Evolutionary conservation across 2,113 vertebrate genomes (phyloP), one percentile per base, ranked within the genome.

Genomic region (Chinchilla lanigera): DNA sequence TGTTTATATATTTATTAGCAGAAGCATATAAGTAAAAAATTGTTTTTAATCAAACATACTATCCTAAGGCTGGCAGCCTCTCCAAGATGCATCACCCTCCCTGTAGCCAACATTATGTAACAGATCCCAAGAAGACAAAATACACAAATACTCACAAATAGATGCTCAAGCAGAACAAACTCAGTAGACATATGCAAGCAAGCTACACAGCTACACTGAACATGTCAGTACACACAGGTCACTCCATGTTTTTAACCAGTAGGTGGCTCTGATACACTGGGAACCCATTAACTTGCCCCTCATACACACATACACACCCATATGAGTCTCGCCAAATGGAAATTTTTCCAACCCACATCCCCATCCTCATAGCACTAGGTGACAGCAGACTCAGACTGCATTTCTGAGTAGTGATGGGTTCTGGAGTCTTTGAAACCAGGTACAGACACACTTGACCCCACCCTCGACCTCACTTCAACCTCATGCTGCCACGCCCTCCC

Each of bases 11-110:
- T n/a, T n/a, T n/a, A n/a, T n/a, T 71, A 95, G 81, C 78, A 96
- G 89, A 24, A 90, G 35, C 52, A 67, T 54, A 89, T 7, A 82
- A 11, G 52, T n/a, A 87, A 94, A 41, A 28, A 94, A 86, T 89
- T 91, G n/a, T 90, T 82, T 91, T 94, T 88, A 93, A 90, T 95
- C 94, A 94, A 84, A 61, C 60, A 61, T 77, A 50, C 3, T 92
- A 84, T 87, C 75, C 77, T 38, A 94, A 95, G 63, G 80, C 75
- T 35, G 73, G 47, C 54, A 89, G 28, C 54, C 12, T 80, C 26
- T 81, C 63, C 22, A 41, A 54, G 38, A 80, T 63, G 33, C 38
- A 63, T 54, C 89, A 90, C 38, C 75, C 47, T 86, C 93, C 60
- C 73, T 44, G 47, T 22, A 16, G 80, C 54, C 73, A 93, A 87